Conservation (phyloP, 1,140 invertebrate genomes). For the Aphelenchoides besseyi region DNA sequence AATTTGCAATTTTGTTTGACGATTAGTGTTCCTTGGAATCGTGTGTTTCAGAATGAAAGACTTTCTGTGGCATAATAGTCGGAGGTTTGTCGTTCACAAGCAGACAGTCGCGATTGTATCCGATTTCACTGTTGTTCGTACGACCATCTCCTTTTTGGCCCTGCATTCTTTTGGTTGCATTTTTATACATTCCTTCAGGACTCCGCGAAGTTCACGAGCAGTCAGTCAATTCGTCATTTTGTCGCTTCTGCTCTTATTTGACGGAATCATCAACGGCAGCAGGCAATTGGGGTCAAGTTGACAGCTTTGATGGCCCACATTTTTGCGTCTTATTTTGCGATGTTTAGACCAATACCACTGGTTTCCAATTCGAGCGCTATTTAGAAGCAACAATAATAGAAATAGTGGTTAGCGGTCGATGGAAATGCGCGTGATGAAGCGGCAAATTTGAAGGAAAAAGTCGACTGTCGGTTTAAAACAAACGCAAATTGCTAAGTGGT, state of each 20-base stretch:
- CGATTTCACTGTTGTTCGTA: not conserved
- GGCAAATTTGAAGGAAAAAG: not conserved
- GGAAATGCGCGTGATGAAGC: not conserved
- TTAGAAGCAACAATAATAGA: not conserved
- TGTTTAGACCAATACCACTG: too few species aligned
- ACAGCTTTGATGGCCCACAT: too few species aligned
- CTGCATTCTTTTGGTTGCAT: not conserved
- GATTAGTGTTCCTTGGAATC: too few species aligned
- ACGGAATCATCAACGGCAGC: not conserved
- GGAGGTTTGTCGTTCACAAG: too few species aligned
- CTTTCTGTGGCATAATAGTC: too few species aligned
- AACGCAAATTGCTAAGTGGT: conserved; percentile 5
- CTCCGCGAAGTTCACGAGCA: not conserved
- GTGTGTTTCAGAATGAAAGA: too few species aligned
- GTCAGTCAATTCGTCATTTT: not conserved
- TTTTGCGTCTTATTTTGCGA: too few species aligned
- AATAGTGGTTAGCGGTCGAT: not conserved
- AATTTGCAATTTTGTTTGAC: too few species aligned
- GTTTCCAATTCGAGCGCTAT: not conserved
- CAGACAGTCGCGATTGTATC: too few species aligned
- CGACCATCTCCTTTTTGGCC: not conserved
- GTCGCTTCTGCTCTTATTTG: not conserved
- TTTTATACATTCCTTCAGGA: not conserved
- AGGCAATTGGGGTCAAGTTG: not conserved
- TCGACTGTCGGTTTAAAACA: not conserved